Percentiles rank a stretch among this genome's conserved stretches.
These are phyloP conservation scores for Oreortyx pictus DNA, from an alignment of 2,797 vertebrate species.

Conservation along the genomic window DNA sequence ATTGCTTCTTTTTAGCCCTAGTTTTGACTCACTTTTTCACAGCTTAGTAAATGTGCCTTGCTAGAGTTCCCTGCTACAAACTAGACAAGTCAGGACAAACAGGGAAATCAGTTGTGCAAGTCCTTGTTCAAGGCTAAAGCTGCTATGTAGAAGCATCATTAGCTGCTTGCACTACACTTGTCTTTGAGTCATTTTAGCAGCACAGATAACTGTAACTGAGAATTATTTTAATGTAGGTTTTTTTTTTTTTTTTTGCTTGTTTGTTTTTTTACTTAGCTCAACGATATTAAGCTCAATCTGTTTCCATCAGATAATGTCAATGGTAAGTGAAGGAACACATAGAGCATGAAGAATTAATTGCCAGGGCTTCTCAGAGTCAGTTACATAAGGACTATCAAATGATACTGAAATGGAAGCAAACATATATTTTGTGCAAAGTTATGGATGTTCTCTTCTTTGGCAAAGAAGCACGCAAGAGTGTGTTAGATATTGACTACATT, in stretches of 20 bases:
- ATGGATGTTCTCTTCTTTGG: not conserved
- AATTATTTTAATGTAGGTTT: not conserved
- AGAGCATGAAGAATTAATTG: not conserved
- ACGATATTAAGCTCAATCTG: not conserved
- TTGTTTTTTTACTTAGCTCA: not conserved
- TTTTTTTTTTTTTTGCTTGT: not conserved
- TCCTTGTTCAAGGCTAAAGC: not conserved
- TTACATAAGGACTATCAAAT: not conserved
- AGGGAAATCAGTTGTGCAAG: not conserved
- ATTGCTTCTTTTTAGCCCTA: not conserved
- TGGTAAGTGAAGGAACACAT: not conserved
- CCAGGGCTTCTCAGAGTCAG: not conserved
- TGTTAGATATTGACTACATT: not conserved
- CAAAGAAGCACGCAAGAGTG: not conserved
- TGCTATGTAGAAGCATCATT: accelerated
- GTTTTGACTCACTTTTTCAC: not conserved
- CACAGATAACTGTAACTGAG: not conserved
- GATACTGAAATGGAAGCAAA: not conserved
- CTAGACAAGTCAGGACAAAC: not conserved
- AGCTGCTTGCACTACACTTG: not conserved
- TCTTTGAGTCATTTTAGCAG: not conserved
- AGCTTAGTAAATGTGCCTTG: not conserved
- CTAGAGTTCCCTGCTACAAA: not conserved
- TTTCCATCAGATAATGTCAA: not conserved
- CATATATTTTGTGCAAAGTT: not conserved